Base-by-base conservation (phyloP, 2,113 vertebrate species). In the Pteruthius melanotis region DNA sequence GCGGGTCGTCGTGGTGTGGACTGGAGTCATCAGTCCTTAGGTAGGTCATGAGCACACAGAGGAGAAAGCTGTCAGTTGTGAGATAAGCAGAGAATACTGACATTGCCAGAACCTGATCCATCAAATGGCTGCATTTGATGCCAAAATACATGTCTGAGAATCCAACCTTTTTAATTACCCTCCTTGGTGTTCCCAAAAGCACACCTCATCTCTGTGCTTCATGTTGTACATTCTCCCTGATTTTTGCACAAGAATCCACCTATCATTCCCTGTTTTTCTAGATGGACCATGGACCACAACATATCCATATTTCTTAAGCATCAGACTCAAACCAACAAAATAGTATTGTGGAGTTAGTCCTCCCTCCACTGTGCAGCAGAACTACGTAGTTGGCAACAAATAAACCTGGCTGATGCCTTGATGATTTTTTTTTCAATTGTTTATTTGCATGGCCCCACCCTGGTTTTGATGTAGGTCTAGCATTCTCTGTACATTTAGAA, bases 1-100 rank as follows among this genome's bases (percentile, higher is more conserved):
- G 26, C 37, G 57, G 31, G 6, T 37, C 0, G 0, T 65, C 1
- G 0, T 2, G 0, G 35, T 69, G 37, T 57, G 30, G 54, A 20
- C 44, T 83, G 16, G 17, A 86, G 21, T 13, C 26, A 45, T 66
- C 26, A 44, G 6, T 89, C n/a, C 59, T 53, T 74, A 59, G 52
- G 26, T 10, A 57, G 28, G 16, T 74, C 37, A 81, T 86, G 45
- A 13, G 52, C 26, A 45, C 6, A 3, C 4, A 18, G 17, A 77
- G 40, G 28, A 90, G 33, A 83, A 80, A 81, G 27, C 16, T 86
- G 24, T 60, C 59, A 49, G 26, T 45, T 0, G 0, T 60, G 37
- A 76, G 31, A 21, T 50, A 35, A 19, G 9, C 53, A 37, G 6
- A 72, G 42, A 61, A 53, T 54, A 54, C 22, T 77, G 54, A 45